Conservation (phyloP, 2,888 invertebrate species). For the Coenonympha arcania region DNA sequence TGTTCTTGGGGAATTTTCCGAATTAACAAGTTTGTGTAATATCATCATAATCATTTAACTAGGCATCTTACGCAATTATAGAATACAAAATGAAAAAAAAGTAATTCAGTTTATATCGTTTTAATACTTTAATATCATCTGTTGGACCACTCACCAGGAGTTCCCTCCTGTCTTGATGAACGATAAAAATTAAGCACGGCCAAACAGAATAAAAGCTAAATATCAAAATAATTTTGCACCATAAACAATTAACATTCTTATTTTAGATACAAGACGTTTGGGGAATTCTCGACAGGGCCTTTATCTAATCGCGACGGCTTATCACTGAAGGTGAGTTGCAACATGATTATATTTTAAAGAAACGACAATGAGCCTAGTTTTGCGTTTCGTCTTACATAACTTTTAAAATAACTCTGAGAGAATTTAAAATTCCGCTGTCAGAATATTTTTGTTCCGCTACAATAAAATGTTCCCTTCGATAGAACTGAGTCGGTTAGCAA, state of each 20-base stretch:
- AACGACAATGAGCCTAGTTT: background rate
- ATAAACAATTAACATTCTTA: constrained; percentile 10
- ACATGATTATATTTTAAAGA: constrained; percentile 33
- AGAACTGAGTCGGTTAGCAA: no score
- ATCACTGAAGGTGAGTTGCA: constrained; percentile 33
- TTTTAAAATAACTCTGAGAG: no score
- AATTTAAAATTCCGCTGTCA: no score
- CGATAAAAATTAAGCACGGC: background rate
- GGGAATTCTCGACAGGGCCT: constrained; percentile 22
- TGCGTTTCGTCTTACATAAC: background rate
- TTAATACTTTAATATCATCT: no score
- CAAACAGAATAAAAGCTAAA: background rate
- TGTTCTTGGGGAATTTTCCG: no score
- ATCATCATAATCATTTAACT: no score
- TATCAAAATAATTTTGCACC: constrained; percentile 1
- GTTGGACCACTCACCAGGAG: constrained; percentile 16
- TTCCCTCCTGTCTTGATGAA: constrained; percentile 7
- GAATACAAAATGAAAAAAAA: no score
- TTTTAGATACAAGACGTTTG: constrained; percentile 8
- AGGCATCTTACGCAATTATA: no score
- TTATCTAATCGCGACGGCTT: constrained; percentile 41
- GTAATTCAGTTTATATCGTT: no score
- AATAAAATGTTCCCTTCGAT: no score
- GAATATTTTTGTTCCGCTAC: no score
- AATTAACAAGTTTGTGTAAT: no score